Evolutionary conservation across 1,140 invertebrate species (phyloP).

Genomic region (Atta colombica): DNA sequence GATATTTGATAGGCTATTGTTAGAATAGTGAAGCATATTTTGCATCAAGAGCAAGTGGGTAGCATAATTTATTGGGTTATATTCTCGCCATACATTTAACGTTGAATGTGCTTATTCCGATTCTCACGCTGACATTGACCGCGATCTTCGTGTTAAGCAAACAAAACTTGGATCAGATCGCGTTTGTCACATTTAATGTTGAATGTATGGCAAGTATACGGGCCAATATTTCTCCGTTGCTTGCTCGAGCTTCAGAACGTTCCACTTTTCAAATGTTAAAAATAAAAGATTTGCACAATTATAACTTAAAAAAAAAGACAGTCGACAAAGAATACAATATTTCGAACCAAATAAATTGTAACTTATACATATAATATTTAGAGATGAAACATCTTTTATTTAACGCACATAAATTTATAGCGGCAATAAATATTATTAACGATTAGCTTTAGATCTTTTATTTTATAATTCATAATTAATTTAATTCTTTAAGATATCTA

Average conservation of each 20-base stretch:
- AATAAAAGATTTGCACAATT: conserved; percentile 17
- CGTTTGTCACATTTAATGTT: conserved; percentile 37
- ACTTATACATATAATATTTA: not conserved
- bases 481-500: not conserved
- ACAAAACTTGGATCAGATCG: conserved; percentile 46
- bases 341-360: not conserved
- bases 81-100: conserved; percentile 30
- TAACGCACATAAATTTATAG: not conserved
- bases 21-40: conserved; percentile 5
- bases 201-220: not conserved
- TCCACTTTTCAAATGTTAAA: conserved; percentile 25
- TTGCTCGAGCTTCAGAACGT: not conserved
- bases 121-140: conserved; percentile 61
- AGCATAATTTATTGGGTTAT: conserved; percentile 13
- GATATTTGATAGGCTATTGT: conserved; percentile 14
- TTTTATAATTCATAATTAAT: not conserved
- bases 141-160: conserved; percentile 54
- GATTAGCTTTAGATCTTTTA: not conserved
- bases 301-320: not conserved
- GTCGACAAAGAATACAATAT: not conserved
- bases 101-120: conserved; percentile 50
- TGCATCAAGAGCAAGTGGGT: not conserved
- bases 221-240: conserved; percentile 27
- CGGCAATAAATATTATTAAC: not conserved
- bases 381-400: not conserved